Base-by-base conservation (phyloP, 2,113 vertebrate species). In the Myrmecophaga tridactyla region DNA sequence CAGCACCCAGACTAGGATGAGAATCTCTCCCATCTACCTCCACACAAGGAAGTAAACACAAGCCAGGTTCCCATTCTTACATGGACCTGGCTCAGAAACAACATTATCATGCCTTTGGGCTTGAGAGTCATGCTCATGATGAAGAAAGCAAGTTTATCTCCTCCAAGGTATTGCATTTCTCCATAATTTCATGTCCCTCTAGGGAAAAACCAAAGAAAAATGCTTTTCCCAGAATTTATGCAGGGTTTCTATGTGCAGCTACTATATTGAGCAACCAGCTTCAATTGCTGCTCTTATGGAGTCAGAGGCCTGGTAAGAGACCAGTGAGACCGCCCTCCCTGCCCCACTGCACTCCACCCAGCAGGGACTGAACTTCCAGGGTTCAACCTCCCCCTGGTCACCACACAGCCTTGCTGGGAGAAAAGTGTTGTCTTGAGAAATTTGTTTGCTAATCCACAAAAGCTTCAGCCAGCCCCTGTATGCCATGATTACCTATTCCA, bases 341-440 rank as follows among this genome's bases (percentile, higher is more conserved):
- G n/a, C n/a, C n/a, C n/a, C n/a, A n/a, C 41, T 78, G 11, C 41
- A 11, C 17, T 25, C 8, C 9, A 27, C 11, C 3, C 0, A 6
- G 53, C 31, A 14, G 1, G 69, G 29, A 69, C 46, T 6, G 51
- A 76, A 25, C 34, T 41, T 29, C 4, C n/a, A 77, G 48, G 72
- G 56, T 3, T 29, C 39, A 23, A n/a, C 0, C 0, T 7, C n/a
- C 7, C 0, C 4, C 83, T 5, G 4, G n/a, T 31, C 17, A 2
- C 31, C 1, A 4, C 18, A 36, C 2, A 51, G 29, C 75, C 51
- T 4, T 83, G 34, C 18, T n/a, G 15, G 39, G 23, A 78, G 56
- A 34, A 31, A 86, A 46, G 4, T 12, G 0, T 31, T 53, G 2
- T 34, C 89, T n/a, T 39, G 67, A 78, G 81, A 90, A 83, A 78